These are phyloP conservation scores for Cephus sareptanus DNA, from an alignment of 2,888 invertebrate genomes.

Conservation along the genomic window DNA sequence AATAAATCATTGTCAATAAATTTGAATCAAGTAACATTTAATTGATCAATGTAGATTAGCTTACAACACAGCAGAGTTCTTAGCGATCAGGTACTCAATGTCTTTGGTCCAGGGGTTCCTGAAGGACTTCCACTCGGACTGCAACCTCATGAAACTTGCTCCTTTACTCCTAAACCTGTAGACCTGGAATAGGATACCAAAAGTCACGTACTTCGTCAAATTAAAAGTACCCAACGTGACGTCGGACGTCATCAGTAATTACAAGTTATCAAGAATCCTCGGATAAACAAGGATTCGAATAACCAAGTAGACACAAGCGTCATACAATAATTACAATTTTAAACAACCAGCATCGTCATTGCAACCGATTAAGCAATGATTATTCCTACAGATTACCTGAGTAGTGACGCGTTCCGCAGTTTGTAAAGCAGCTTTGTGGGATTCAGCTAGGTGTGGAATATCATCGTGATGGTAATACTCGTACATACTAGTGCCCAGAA, in stretches of 20 bases:
- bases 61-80: constrained; percentile 82
- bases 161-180: constrained; percentile 86
- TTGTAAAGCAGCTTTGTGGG: constrained; percentile 83
- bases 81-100: constrained; percentile 89
- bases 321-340: constrained; percentile 13
- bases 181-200: constrained; percentile 57
- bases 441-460: constrained; percentile 81
- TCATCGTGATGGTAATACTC: constrained; percentile 91
- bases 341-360: constrained; percentile 10
- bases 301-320: background rate
- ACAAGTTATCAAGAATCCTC: background rate
- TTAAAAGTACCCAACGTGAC: too few species aligned
- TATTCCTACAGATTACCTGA: constrained; percentile 59
- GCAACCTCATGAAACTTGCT: constrained; percentile 77
- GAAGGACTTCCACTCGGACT: constrained; percentile 90
- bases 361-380: constrained; percentile 8
- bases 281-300: background rate
- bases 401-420: constrained; percentile 74
- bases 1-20: background rate
- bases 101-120: constrained; percentile 97
- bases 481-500: constrained; percentile 92
- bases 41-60: constrained; percentile 41
- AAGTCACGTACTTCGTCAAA: too few species aligned
- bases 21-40: background rate
- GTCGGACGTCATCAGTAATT: too few species aligned